phyloP scores from a whole-genome alignment of 2,113 vertebrate genomes.

The Chamaetylas fuelleborni region DNA sequence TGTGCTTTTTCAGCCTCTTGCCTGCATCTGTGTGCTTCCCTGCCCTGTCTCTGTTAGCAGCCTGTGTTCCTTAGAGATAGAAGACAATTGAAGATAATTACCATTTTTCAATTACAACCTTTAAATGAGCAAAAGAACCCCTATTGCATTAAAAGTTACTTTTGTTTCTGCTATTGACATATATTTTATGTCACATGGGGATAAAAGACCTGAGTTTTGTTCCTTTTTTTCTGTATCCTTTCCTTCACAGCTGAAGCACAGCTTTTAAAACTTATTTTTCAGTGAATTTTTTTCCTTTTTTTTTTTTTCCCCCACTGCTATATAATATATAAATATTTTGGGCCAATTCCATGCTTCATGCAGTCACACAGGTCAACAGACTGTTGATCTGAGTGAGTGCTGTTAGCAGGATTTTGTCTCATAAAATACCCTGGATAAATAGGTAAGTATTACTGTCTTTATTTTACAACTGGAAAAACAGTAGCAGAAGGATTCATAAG shows the following conservation, averaged over 20 bases:
- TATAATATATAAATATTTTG: not conserved
- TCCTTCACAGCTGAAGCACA: not conserved
- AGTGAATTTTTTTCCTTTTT: not conserved
- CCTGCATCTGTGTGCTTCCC: conserved; percentile 28
- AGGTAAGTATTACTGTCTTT: not conserved
- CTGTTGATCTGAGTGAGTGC: conserved; percentile 19
- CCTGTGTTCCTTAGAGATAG: not conserved
- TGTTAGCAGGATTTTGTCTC: not conserved
- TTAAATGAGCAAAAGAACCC: not conserved
- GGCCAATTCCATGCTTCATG: not conserved
- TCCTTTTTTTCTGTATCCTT: not conserved
- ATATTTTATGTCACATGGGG: not conserved
- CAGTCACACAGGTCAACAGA: not conserved
- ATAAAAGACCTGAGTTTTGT: not conserved
- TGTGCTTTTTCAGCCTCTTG: conserved; percentile 9
- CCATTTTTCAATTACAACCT: conserved; percentile 42
- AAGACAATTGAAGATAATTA: not conserved
- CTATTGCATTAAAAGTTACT: not conserved
- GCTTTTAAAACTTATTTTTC: not conserved
- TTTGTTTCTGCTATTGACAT: not conserved
- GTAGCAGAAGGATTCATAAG: not conserved
- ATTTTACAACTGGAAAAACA: not conserved
- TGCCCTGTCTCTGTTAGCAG: not conserved
- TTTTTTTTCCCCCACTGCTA: not conserved
- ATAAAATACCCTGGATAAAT: not conserved